phyloP scores from a whole-genome alignment of 2,113 vertebrate species.

The Hyaena hyaena region DNA sequence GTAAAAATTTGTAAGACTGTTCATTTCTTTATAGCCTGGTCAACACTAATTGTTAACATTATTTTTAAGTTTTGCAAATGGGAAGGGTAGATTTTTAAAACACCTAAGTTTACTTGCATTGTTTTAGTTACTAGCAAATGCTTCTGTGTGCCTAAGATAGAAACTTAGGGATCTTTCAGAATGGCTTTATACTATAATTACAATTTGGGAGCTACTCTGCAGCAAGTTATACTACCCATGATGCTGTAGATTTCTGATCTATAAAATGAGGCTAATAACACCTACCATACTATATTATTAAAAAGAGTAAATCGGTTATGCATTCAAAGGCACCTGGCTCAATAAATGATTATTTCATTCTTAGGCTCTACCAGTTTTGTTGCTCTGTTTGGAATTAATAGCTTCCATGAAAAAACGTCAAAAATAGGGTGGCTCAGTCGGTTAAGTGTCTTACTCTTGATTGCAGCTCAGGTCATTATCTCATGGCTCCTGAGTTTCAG shows the following conservation, averaged over 20 bases:
- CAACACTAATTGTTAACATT: background rate
- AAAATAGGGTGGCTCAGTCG: background rate
- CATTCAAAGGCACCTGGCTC: background rate
- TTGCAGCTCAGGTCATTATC: no score
- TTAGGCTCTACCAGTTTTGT: background rate
- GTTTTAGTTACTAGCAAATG: background rate
- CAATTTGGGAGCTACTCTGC: background rate
- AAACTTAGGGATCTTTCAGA: background rate
- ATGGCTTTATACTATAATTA: background rate
- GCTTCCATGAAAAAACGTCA: background rate
- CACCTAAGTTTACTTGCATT: background rate
- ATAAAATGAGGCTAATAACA: slow-evolving; percentile 14
- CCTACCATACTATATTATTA: background rate
- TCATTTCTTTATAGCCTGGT: background rate
- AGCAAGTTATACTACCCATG: background rate
- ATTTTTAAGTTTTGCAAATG: background rate
- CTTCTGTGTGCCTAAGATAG: background rate
- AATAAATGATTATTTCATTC: slow-evolving; percentile 6
- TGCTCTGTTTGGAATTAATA: background rate
- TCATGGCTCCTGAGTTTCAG: no score
- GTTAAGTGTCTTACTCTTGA: no score
- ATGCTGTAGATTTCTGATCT: background rate
- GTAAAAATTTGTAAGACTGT: background rate
- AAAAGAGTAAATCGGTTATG: background rate
- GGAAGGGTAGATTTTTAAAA: background rate